A percentile compares a stretch with the other conserved stretches of the same genome.
phyloP scores from a whole-genome alignment of 2,888 invertebrate genomes.

The Ichneumon xanthorius region DNA sequence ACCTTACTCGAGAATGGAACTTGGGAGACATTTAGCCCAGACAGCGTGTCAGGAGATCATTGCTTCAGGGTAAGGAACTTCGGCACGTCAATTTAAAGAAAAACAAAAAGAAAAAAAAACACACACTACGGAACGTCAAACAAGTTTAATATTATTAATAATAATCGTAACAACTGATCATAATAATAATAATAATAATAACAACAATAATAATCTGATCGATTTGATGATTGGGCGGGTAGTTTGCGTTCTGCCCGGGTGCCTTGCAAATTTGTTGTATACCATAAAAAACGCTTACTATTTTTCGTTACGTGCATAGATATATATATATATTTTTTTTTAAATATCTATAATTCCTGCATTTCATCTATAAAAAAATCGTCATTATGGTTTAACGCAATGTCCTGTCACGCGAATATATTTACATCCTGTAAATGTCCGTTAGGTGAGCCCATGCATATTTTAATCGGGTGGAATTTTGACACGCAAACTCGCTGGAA shows the following conservation, averaged over 20 bases:
- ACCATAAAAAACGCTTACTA: neutral
- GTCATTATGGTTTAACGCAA: conserved; percentile 60
- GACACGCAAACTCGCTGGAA: conserved; percentile 23
- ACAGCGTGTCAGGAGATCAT: conserved; percentile 86
- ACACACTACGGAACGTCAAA: conserved; percentile 50
- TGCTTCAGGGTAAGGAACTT: conserved; percentile 87
- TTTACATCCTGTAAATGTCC: conserved; percentile 46
- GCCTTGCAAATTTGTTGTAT: conserved; percentile 54
- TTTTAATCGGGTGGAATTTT: conserved; percentile 56
- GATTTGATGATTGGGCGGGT: conserved; percentile 61
- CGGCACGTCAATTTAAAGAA: conserved; percentile 64
- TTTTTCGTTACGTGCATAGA: conserved; percentile 34
- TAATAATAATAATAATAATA: conserved; percentile 45
- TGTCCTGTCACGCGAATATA: conserved; percentile 56
- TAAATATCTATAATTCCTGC: conserved; percentile 48
- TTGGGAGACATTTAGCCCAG: conserved; percentile 87
- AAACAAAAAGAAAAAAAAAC: conserved; percentile 28
- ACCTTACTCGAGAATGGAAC: conserved; percentile 87
- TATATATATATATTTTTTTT: conserved; percentile 30
- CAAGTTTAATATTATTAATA: conserved; percentile 60
- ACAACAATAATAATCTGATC: conserved; percentile 37
- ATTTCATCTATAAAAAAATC: conserved; percentile 58
- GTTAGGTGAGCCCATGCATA: conserved; percentile 64
- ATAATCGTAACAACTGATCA: conserved; percentile 61
- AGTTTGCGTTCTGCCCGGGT: conserved; percentile 48